Base-by-base conservation (phyloP, 2,888 invertebrate genomes). In the Nomada fucata region DNA sequence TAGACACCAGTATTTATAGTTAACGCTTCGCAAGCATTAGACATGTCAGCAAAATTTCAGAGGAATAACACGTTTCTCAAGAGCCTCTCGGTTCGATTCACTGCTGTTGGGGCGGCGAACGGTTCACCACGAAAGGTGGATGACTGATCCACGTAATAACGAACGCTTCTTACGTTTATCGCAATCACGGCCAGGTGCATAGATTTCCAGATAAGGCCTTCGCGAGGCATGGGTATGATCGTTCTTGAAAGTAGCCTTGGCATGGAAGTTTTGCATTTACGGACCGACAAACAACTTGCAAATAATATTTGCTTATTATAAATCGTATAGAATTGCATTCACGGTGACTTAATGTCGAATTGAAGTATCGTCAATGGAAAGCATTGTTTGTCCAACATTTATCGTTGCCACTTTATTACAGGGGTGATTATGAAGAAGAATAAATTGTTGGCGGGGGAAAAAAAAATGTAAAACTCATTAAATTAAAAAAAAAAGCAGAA, bases 31-130 rank as follows among this genome's bases (percentile, higher is more conserved):
- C 55, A 29, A 36, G 36, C 63, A 63, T 72, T 77, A 52, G 18
- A n/a, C 26, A 50, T 50, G 15, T 26, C 26, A 63, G 75, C 63
- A 68, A 82, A 82, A 84, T 77, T 84, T 77, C 53, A 68, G 75
- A 82, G 68, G 50, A 65, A 44, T 61, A 77, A 65, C 74, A 53
- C 69, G 72, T 79, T 79, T 72, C 84, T 72, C 53, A 47, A 65
- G 42, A 83, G 75, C 85, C 85, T 78, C 79, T 77, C 72, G 64
- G 47, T 77, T 59, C 50, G 71, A 83, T 71, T 76, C 50, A 26
- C 50, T 11, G 68, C 20, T 67, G 55, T 68, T 57, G 29, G 53
- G 50, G 29, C 18, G 5, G 11, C 15, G 55, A 72, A 69, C 7
- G 36, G 44, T 60, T 20, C 13, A 13, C 20, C 29, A 55, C 5